These are phyloP conservation scores for Botia almorhae DNA, from an alignment of 2,797 vertebrate species.

Conservation along the genomic window DNA sequence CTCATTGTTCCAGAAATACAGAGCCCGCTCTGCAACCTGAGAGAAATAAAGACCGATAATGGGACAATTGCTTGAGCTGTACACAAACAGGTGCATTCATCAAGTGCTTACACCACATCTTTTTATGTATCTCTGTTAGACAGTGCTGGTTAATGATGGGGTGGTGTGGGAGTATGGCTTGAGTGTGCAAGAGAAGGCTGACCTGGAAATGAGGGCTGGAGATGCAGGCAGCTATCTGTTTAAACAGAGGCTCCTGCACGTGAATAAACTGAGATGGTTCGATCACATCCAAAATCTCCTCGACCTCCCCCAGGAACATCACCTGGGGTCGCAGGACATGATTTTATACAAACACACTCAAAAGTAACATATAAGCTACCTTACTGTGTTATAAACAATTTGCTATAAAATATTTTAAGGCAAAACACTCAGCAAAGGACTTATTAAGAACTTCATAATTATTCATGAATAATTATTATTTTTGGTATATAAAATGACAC, in stretches of 20 bases:
- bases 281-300: conserved; percentile 92
- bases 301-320: conserved; percentile 92
- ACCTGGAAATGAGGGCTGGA: conserved; percentile 95
- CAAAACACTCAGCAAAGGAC: neutral
- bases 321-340: conserved; percentile 67
- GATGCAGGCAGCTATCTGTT: conserved; percentile 89
- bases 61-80: conserved; percentile 9
- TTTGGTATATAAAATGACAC: neutral
- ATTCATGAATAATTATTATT: too few relatives aligned
- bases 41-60: conserved; percentile 12
- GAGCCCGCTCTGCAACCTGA: conserved; percentile 93
- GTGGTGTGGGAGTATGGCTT: conserved; percentile 4
- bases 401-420: neutral
- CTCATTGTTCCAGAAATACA: conserved; percentile 97
- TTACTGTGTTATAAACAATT: too few relatives aligned
- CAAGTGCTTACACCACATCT: conserved; percentile 3
- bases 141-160: too few relatives aligned
- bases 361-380: too few relatives aligned
- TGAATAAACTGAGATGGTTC: conserved; percentile 93
- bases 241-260: conserved; percentile 91
- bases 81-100: conserved; percentile 8
- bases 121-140: neutral
- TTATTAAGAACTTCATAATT: too few relatives aligned
- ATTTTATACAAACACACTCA: neutral
- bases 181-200: conserved; percentile 6